Evolutionary conservation across 2,797 vertebrate genomes (phyloP).

Genomic region (Borostomias antarcticus): DNA sequence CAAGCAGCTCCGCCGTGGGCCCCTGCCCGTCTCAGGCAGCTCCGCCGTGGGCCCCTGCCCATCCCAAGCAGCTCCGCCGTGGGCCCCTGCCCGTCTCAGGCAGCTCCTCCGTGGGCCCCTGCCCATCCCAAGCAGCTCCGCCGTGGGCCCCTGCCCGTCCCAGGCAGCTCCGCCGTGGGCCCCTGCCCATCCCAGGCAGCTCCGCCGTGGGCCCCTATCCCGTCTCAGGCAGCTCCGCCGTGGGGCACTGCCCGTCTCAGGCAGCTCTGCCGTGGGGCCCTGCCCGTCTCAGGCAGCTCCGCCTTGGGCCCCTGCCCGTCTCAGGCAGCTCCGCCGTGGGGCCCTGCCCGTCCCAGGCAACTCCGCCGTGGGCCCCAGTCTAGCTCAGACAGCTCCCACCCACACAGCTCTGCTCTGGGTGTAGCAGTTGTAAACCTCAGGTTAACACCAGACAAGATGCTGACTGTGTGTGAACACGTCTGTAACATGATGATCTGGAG

Average conservation of each 20-base stretch:
- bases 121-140: background rate
- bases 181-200: too few relatives aligned
- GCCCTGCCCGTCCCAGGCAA: background rate
- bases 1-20: background rate
- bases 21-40: background rate
- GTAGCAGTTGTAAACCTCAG: background rate
- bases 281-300: constrained; percentile 14
- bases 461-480: background rate
- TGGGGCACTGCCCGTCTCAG: background rate
- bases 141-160: background rate
- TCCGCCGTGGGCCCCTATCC: background rate
- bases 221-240: background rate
- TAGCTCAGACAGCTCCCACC: too few relatives aligned
- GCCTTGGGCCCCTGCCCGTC: too few relatives aligned
- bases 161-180: background rate
- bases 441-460: background rate
- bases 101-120: background rate
- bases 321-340: background rate
- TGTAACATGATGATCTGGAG: background rate
- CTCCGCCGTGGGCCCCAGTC: too few relatives aligned
- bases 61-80: background rate
- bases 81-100: too few relatives aligned
- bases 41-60: constrained; percentile 2
- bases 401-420: background rate
- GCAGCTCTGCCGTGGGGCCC: constrained; percentile 2